Base-by-base conservation (phyloP, 1,140 invertebrate species). In the Ips nitidus region DNA sequence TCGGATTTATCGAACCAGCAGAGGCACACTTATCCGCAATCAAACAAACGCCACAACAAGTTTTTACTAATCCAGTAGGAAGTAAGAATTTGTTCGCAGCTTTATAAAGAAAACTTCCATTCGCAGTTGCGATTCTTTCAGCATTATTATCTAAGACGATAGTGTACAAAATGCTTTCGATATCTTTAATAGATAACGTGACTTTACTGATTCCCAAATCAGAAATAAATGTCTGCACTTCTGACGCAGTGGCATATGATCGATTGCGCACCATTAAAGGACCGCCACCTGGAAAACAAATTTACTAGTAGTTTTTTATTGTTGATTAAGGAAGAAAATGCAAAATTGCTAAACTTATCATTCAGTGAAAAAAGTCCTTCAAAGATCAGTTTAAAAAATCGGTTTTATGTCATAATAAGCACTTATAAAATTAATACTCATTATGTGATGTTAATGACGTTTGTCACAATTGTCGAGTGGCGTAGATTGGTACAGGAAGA, bases 131-230 rank as follows among this genome's bases (percentile, higher is more conserved):
- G 72, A 84, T 88, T 74, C 88, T 88, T 80, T 97, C 93, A 6
- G 94, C 91, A 83, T 96, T 97, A 2, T 94, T 95, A 85, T 98
- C 96, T 80, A 92, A 97, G 3, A 97, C 89, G 2, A 98, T 84
- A 0, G 95, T 97, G 78, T 97, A 91, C 7, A 98, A 83, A 78
- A 98, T 97, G 73, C 91, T 92, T 78, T 96, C 93, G 66, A 98
- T 89, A 82, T 98, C 94, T 77, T 94, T 90, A 36, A 93, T 87
- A 62, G 91, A 89, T 39, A 98, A 80, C 75, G 89, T 86, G 3
- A 95, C 93, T 84, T 97, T 98, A 82, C 93, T 96, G 72, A 98
- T 96, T 64, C 93, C 92, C 66, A 97, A 84, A 71, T 97, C 91
- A 8, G 89, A 89, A 72, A 98, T 98, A 80, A 90, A 95, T 77